Percentiles rank a stretch among this genome's conserved stretches.
These are phyloP conservation scores for Nothura maculosa DNA, from an alignment of 2,797 vertebrate species.

Conservation along the genomic window DNA sequence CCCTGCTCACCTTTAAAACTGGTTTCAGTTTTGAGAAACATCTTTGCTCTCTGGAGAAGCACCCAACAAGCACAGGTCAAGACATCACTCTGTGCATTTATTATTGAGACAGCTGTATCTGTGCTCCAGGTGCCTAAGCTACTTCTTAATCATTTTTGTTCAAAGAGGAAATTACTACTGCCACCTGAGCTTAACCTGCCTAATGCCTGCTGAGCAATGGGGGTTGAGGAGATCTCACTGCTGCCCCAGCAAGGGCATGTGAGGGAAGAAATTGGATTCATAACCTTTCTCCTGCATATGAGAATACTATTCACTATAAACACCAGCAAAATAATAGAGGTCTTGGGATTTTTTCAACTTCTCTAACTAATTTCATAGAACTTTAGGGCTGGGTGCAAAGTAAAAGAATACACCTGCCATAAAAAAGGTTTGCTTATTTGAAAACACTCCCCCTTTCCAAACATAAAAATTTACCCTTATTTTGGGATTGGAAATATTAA, in stretches of 20 bases:
- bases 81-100: background rate
- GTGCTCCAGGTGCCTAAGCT: background rate
- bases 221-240: background rate
- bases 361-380: background rate
- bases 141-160: background rate
- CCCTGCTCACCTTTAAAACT: background rate
- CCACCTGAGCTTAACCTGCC: background rate
- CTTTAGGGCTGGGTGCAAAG: background rate
- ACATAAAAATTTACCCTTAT: background rate
- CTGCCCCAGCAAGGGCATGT: background rate
- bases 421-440: background rate
- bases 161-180: background rate
- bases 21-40: background rate
- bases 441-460: background rate
- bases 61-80: background rate
- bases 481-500: background rate
- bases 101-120: background rate
- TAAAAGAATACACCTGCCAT: background rate
- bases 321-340: background rate
- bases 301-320: background rate
- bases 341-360: background rate
- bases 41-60: rapidly evolving
- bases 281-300: background rate
- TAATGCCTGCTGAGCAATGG: background rate
- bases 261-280: background rate